phyloP scores from a whole-genome alignment of 37 sponge, comb jelly and placozoan genomes.

The Aplysina aerophoba region DNA sequence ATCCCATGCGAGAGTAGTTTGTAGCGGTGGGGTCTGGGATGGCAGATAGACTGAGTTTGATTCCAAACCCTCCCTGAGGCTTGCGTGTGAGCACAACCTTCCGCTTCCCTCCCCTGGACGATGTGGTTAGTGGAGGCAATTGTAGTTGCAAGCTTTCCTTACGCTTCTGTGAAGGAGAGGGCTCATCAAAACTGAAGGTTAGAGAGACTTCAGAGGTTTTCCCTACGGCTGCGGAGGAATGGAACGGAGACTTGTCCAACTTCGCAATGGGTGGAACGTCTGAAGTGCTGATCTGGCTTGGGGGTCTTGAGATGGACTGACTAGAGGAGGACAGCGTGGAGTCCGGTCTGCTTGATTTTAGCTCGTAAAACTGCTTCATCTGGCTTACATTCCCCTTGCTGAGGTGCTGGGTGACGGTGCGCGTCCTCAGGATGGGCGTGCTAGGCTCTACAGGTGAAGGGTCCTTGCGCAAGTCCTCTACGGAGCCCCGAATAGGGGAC shows the following conservation, averaged over 20 bases:
- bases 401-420: too few relatives aligned
- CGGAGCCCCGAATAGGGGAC: too few relatives aligned
- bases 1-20: slow-evolving; percentile 65
- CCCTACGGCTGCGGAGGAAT: not conserved
- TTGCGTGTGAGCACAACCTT: slow-evolving; percentile 54
- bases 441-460: too few relatives aligned
- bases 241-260: not conserved
- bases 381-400: not conserved
- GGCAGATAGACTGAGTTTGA: slow-evolving; percentile 73
- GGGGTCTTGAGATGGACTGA: not conserved
- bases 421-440: too few relatives aligned
- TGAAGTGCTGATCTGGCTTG: not conserved
- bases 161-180: not conserved
- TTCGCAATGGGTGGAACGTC: not conserved
- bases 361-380: slow-evolving; percentile 15
- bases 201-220: not conserved
- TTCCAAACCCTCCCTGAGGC: slow-evolving; percentile 78
- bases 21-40: slow-evolving; percentile 73
- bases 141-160: slow-evolving; percentile 54
- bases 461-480: too few relatives aligned
- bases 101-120: slow-evolving; percentile 41
- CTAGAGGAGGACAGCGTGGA: not conserved
- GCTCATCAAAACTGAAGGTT: not conserved
- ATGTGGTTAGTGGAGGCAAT: slow-evolving; percentile 64
- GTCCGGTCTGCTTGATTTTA: not conserved